Percentiles rank a stretch among this genome's conserved stretches.
phyloP scores from a whole-genome alignment of 2,113 vertebrate species.

The Scartelaos histophorus region DNA sequence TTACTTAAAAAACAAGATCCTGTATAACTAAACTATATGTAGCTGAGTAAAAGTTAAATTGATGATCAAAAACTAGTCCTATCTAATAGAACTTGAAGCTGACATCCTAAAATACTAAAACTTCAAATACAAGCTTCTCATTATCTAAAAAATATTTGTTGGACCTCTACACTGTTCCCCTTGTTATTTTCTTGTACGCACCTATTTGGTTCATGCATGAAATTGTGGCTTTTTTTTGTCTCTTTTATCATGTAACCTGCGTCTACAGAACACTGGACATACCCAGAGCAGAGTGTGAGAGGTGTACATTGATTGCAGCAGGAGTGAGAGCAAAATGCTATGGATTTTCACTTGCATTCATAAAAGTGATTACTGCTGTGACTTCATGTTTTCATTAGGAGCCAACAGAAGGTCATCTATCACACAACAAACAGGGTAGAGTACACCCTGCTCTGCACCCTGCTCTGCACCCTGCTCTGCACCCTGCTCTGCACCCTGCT shows the following conservation, averaged over 20 bases:
- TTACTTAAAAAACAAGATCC: too few species aligned
- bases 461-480: not conserved
- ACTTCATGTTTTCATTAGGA: conserved; percentile 54
- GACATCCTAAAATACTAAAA: too few species aligned
- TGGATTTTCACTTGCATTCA: conserved; percentile 66
- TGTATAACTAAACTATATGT: too few species aligned
- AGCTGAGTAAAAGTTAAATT: too few species aligned
- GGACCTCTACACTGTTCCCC: conserved; percentile 15
- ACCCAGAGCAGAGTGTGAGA: conserved; percentile 32
- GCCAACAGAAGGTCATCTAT: conserved; percentile 46
- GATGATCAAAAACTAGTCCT: too few species aligned
- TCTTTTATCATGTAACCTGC: conserved; percentile 30
- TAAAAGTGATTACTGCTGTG: conserved; percentile 48
- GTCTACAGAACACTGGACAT: conserved; percentile 21
- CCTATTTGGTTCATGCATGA: not conserved
- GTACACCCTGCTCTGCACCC: not conserved
- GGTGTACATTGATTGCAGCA: conserved; percentile 49
- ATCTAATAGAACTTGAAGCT: too few species aligned
- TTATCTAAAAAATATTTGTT: too few species aligned
- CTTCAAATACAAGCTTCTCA: too few species aligned
- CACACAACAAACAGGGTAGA: conserved; percentile 27
- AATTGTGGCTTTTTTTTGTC: conserved; percentile 22
- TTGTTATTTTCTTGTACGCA: conserved; percentile 20
- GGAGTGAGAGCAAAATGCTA: conserved; percentile 51
- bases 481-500: not conserved